Base-by-base conservation (phyloP, 2,888 invertebrate species). In the Aelia acuminata region DNA sequence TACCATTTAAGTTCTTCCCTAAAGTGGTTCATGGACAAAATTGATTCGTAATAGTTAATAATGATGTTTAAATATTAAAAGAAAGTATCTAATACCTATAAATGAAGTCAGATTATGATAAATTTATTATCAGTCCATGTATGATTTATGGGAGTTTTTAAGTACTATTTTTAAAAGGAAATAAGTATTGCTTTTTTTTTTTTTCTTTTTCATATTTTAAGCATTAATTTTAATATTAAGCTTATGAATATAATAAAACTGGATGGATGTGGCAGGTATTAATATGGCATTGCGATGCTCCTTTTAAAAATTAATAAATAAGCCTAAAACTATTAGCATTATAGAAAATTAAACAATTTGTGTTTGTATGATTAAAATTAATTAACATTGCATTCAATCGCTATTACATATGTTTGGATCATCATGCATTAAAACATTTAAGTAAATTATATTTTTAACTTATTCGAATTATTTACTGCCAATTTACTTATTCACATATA, bases 241-340 rank as follows among this genome's bases (percentile, higher is more conserved):
- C 53, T 43, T 85, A 85, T 85, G 53, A 80, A 85, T 85, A 50
- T 85, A 50, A 50, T 87, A 47, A 87, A 47, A 75, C 35, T 87
- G 87, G 87, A 87, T 87, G 87, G 87, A 87, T 87, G 70, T 48
- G 87, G 87, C 87, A 87, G 87, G 87, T 87, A 85, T 87, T 87
- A 87, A 87, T 48, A 48, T 85, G 53, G 85, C 85, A 39, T 49
- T 57, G 39, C 80, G n/a, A 80, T 80, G 80, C 80, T 80, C 43
- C 80, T 4, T 80, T 80, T 80, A 35, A 80, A 43, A n/a, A 80
- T 43, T 18, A 43, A 80, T n/a, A 80, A 80, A 80, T 43, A 80
- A 80, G 80, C 80, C 80, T 80, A 43, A 18, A 80, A 43, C 80
- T 80, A 80, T 43, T n/a, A 43, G 80, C 80, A 8, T 80, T n/a